Conservation (phyloP, 1,140 invertebrate species). For the Myzus persicae region DNA sequence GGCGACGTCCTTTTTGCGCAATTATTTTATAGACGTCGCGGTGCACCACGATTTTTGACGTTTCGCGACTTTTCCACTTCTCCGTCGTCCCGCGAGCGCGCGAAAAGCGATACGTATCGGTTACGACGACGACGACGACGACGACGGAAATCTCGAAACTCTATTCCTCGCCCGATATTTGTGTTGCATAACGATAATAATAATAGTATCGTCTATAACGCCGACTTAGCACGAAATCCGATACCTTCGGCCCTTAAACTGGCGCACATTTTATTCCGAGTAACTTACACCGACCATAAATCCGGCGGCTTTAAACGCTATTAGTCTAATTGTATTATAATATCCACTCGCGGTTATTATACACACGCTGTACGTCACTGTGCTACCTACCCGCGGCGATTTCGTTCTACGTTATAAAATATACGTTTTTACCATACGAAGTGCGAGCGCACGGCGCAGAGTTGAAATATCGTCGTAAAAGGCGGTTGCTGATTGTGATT, state of each 20-base stretch:
- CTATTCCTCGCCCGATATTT: not conserved
- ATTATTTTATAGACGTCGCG: not conserved
- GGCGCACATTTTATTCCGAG: slow-evolving; percentile 35
- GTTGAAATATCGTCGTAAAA: not conserved
- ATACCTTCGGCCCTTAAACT: slow-evolving; percentile 23
- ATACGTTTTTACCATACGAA: not conserved
- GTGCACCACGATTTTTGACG: not conserved
- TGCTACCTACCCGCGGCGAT: not conserved
- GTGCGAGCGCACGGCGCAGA: too few relatives aligned
- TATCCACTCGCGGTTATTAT: not conserved
- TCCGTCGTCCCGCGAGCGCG: too few relatives aligned
- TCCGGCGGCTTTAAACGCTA: slow-evolving; percentile 43
- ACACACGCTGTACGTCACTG: not conserved
- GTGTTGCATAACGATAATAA: not conserved
- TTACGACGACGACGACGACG: not conserved
- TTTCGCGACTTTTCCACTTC: too few relatives aligned
- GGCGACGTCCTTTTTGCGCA: not conserved
- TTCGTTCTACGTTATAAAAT: not conserved
- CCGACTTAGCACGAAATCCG: not conserved
- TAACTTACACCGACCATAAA: slow-evolving; percentile 39
- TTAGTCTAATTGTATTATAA: slow-evolving; percentile 54
- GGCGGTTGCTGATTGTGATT: not conserved
- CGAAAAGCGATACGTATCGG: not conserved
- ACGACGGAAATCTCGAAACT: not conserved
- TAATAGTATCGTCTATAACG: not conserved